Evolutionary conservation across 2,888 invertebrate species (phyloP).

Genomic region (Abrostola tripartita): DNA sequence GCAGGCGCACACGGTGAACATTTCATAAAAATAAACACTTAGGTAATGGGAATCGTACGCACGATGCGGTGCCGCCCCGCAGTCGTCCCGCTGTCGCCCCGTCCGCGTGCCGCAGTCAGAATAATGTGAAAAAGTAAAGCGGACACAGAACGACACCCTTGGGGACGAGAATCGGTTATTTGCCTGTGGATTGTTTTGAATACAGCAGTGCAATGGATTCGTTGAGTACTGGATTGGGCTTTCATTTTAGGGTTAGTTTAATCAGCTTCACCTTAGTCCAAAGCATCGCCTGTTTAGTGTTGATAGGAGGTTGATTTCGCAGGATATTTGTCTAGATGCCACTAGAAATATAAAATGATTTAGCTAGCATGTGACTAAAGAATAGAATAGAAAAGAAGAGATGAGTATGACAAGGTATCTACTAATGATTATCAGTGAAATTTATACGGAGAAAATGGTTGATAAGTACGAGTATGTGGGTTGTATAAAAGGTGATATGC

Average conservation of each 20-base stretch:
- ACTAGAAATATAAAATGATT: no score
- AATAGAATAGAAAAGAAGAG: no score
- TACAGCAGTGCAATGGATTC: conserved; percentile 66
- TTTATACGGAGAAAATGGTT: no score
- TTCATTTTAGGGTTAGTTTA: neutral
- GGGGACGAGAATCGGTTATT: conserved; percentile 84
- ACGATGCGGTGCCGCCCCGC: conserved; percentile 47
- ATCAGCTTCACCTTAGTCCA: no score
- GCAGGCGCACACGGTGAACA: conserved; percentile 68
- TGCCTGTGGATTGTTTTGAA: conserved; percentile 86
- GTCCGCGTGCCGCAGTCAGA: conserved; percentile 53
- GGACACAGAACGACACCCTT: conserved; percentile 79
- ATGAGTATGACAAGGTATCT: no score
- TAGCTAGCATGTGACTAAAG: no score
- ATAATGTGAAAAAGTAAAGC: conserved; percentile 84
- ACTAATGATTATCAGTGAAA: no score
- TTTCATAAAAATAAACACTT: conserved; percentile 84
- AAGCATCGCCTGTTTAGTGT: no score
- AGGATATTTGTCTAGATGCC: no score
- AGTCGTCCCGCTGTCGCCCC: conserved; percentile 45
- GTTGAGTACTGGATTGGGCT: conserved; percentile 57
- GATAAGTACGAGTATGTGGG: no score
- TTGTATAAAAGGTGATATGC: no score
- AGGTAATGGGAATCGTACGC: conserved; percentile 80
- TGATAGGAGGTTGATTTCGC: no score